Conservation (phyloP, 2,888 invertebrate genomes). For the Callinectes sapidus region DNA sequence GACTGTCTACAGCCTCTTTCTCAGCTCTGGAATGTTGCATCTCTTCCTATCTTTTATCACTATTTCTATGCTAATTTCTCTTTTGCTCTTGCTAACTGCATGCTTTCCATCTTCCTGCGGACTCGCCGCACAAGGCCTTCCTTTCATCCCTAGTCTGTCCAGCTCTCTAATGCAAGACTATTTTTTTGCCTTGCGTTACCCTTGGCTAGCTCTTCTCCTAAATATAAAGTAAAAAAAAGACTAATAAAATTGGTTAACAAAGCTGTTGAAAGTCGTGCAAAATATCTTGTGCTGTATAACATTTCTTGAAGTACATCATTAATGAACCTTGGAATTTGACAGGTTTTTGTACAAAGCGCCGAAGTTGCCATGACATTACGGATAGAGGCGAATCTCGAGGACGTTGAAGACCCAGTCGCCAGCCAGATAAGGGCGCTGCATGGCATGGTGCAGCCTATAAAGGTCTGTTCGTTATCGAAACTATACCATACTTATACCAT, state of each 20-base stretch:
- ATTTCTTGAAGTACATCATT: neutral
- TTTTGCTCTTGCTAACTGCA: no score
- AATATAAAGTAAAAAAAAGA: no score
- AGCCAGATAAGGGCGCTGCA: conserved; percentile 42
- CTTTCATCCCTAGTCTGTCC: no score
- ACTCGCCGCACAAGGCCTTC: no score
- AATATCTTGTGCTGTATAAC: neutral
- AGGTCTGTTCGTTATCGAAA: conserved; percentile 20
- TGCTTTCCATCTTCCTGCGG: no score
- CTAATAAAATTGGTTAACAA: neutral
- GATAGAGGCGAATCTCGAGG: conserved; percentile 35
- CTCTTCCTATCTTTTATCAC: no score
- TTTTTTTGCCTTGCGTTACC: no score
- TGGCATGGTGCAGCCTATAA: neutral
- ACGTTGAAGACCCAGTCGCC: conserved; percentile 36
- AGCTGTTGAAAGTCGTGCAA: neutral
- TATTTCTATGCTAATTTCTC: no score
- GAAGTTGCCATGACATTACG: neutral
- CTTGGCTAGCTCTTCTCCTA: no score
- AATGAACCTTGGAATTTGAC: neutral
- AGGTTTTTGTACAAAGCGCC: conserved; percentile 41
- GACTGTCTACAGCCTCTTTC: no score
- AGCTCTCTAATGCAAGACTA: no score
- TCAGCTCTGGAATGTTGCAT: no score
- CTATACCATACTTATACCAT: neutral